Evolutionary conservation across 2,113 vertebrate genomes (phyloP), one percentile per base, ranked within the genome.

Genomic region (Pomatorhinus ruficollis): DNA sequence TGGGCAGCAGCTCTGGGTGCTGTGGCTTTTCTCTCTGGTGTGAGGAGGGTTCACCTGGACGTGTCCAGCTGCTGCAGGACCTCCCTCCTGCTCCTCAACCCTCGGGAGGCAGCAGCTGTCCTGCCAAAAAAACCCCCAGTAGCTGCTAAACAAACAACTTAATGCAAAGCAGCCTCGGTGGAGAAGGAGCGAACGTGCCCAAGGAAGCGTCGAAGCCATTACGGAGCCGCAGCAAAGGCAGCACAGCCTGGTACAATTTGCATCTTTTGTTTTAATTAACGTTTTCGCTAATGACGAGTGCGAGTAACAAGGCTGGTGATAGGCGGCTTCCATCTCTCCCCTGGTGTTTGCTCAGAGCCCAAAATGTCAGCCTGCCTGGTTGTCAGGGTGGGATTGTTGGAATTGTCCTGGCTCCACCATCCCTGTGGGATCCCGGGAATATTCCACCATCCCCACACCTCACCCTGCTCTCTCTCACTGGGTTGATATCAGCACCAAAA

Each of bases 91-190:
- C 92, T 63, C 80, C 24, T 6, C 68, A 35, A 1, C 11, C 75
- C 53, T 0, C 74, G 3, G 30, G 45, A 95, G 71, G 72, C 89
- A 56, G 25, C 89, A 24, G 72, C 56, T 31, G 72, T 47, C 94
- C 94, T 95, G 91, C 91, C 93, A 91, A 94, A 95, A 95, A 28
- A 27, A 16, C 27, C 6, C 53, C 80, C 77, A 2, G 95, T 75
- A 95, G 96, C 95, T 89, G 87, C 94, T 91, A 81, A 95, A 95
- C 93, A 95, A 97, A 96, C 93, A 81, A 15, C 71, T 87, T 95
- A 95, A 97, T 95, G 95, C 65, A 15, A 94, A 97, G 25, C 94
- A 95, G 93, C 80, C 83, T 40, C 47, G 9, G 20, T 0, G 69
- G 91, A 90, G 77, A 59, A 24, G 93, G 89, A 89, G 95, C 40